These are phyloP conservation scores for Drepana arcuata DNA, from an alignment of 1,140 invertebrate species.

Conservation along the genomic window DNA sequence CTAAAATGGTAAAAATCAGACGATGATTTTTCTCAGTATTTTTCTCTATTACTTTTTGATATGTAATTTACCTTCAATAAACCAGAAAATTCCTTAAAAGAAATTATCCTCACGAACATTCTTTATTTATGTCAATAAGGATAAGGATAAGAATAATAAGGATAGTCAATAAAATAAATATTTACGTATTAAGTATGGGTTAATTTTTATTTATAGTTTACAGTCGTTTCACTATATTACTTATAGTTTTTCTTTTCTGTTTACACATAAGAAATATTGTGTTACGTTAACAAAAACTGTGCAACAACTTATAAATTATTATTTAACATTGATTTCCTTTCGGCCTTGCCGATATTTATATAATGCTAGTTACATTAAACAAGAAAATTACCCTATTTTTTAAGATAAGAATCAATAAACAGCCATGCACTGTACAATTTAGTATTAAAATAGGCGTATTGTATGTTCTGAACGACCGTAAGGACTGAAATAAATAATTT, in stretches of 20 bases:
- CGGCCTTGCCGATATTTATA: slow-evolving; percentile 26
- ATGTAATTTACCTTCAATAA: no score
- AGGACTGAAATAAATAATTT: no score
- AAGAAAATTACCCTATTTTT: slow-evolving; percentile 19
- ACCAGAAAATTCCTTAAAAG: no score
- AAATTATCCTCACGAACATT: no score
- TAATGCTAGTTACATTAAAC: slow-evolving; percentile 20
- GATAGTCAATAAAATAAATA: no score
- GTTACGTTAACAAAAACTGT: slow-evolving; percentile 31
- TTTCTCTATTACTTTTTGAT: no score
- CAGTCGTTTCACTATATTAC: slow-evolving; percentile 34
- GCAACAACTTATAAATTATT: slow-evolving; percentile 36
- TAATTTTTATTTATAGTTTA: slow-evolving; percentile 30
- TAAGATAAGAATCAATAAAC: slow-evolving; percentile 16
- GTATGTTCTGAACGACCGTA: no score
- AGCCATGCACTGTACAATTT: slow-evolving; percentile 43
- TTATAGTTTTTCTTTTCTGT: slow-evolving; percentile 26
- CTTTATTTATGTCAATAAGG: no score
- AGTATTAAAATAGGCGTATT: slow-evolving; percentile 29
- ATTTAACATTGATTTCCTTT: slow-evolving; percentile 19
- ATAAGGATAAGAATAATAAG: no score
- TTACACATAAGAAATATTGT: slow-evolving; percentile 26
- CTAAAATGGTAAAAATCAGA: no score
- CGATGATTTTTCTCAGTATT: no score
- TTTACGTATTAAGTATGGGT: no score